Percentiles rank a stretch among this genome's conserved stretches.
These are phyloP conservation scores for Cathartes aura DNA, from an alignment of 2,113 vertebrate genomes.

Conservation along the genomic window DNA sequence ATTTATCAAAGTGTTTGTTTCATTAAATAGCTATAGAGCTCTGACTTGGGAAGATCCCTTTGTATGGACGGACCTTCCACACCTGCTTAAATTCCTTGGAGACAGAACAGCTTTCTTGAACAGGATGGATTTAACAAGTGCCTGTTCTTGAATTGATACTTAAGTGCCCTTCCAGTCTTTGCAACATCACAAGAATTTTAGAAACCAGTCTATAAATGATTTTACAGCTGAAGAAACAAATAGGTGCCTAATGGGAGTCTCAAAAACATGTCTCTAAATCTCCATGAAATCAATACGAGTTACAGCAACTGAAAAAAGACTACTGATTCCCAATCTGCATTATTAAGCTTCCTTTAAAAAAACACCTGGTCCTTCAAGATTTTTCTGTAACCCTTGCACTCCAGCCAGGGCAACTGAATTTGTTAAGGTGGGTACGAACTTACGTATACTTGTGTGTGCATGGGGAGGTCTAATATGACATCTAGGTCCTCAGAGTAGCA, in stretches of 20 bases:
- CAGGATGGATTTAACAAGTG: background rate
- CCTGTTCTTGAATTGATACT: background rate
- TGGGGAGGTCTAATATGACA: background rate
- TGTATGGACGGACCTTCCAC: background rate
- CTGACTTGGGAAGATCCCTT: background rate
- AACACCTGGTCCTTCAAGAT: background rate
- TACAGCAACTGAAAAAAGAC: background rate
- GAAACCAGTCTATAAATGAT: background rate
- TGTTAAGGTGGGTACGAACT: background rate
- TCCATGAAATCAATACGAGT: background rate
- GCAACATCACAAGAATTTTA: background rate
- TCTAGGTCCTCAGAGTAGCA: background rate
- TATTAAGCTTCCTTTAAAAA: background rate
- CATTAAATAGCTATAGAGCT: background rate
- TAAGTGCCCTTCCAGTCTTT: background rate
- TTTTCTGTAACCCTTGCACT: background rate
- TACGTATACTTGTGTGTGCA: rapidly evolving
- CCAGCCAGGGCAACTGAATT: background rate
- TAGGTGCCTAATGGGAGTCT: background rate
- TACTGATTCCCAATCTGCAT: background rate
- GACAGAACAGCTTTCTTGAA: background rate
- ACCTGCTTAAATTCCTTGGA: background rate
- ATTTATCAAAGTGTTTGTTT: background rate
- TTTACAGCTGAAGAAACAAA: background rate
- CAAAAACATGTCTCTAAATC: background rate